Percentiles rank a stretch among this genome's conserved stretches.
These are phyloP conservation scores for Stictonetta naevosa DNA, from an alignment of 2,113 vertebrate genomes.

Conservation along the genomic window DNA sequence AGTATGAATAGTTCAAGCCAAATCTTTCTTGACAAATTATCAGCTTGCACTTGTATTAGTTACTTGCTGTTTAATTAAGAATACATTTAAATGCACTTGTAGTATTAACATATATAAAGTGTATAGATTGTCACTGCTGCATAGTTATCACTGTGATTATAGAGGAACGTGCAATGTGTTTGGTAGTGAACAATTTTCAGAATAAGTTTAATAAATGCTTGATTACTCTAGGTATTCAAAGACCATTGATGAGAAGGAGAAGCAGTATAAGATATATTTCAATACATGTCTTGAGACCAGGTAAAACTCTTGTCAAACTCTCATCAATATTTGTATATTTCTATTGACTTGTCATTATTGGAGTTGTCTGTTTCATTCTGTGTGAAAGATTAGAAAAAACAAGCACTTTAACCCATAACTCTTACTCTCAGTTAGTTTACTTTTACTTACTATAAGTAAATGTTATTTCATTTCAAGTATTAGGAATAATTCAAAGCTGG, in stretches of 20 bases:
- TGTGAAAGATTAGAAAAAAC: background rate
- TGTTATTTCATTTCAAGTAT: background rate
- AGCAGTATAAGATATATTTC: conserved; percentile 67
- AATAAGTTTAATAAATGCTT: background rate
- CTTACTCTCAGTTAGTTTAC: background rate
- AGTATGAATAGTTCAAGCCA: background rate
- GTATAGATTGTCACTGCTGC: background rate
- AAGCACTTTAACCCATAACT: background rate
- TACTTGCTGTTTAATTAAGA: background rate
- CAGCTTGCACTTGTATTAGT: background rate
- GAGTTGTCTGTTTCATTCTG: background rate
- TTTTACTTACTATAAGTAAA: background rate
- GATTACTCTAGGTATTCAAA: conserved; percentile 71
- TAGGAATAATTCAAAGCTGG: background rate
- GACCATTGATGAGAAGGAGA: conserved; percentile 74
- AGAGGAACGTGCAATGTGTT: background rate
- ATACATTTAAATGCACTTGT: background rate
- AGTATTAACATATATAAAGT: background rate
- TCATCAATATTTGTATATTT: background rate
- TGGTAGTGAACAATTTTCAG: background rate
- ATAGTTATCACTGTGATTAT: background rate
- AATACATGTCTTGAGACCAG: conserved; percentile 77
- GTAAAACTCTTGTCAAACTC: conserved; percentile 60
- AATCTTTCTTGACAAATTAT: background rate
- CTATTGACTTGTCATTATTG: background rate